phyloP scores from a whole-genome alignment of 2,113 vertebrate species.

The Plecotus auritus region DNA sequence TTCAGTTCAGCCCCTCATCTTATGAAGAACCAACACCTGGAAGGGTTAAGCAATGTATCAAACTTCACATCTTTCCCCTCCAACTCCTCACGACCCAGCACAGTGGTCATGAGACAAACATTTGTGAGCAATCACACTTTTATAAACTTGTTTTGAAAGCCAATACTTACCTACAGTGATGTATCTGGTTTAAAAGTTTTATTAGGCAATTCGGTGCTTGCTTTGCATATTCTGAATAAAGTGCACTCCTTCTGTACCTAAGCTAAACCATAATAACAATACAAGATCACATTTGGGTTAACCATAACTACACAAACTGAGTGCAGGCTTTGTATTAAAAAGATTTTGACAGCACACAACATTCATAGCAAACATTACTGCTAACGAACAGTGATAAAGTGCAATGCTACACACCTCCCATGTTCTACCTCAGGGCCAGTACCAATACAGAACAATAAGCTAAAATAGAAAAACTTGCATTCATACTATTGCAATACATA shows the following conservation, averaged over 20 bases:
- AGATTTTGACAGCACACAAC: neutral
- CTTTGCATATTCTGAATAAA: conserved; percentile 70
- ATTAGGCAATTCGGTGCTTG: conserved; percentile 80
- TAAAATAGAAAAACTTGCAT: neutral
- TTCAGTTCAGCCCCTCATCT: neutral
- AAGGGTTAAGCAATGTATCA: neutral
- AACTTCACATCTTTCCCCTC: neutral
- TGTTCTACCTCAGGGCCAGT: neutral
- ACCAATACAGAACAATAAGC: neutral
- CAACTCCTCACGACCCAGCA: neutral
- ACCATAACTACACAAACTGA: neutral
- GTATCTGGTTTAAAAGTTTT: conserved; percentile 83
- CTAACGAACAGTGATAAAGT: neutral
- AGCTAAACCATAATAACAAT: conserved; percentile 67
- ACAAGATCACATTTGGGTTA: neutral
- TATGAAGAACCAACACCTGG: neutral
- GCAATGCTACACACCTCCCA: accelerated
- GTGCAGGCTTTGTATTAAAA: neutral
- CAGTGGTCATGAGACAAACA: neutral
- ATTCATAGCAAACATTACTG: neutral
- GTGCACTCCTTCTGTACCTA: conserved; percentile 78
- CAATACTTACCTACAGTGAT: conserved; percentile 79
- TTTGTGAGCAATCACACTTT: neutral
- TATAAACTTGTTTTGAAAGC: neutral
- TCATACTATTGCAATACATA: neutral